phyloP scores from a whole-genome alignment of 2,113 vertebrate genomes.

The Antechinus stuartii region DNA sequence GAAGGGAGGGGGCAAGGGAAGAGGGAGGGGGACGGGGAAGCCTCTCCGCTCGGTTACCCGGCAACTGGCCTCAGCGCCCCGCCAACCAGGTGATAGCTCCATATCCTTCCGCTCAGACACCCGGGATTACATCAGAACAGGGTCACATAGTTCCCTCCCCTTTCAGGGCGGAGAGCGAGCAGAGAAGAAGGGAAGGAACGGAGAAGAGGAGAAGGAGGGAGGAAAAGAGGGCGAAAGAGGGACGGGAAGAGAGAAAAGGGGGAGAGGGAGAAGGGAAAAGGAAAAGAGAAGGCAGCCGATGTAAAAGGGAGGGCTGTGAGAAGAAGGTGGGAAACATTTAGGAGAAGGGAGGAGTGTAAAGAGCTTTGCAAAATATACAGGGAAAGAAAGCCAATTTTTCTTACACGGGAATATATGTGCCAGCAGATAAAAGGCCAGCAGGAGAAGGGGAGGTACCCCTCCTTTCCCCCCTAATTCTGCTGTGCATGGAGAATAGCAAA shows the following conservation, averaged over 20 bases:
- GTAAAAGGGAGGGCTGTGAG: neutral
- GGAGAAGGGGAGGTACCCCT: neutral
- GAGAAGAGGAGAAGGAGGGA: neutral
- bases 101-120: slow-evolving; percentile 84
- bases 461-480: neutral
- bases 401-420: neutral
- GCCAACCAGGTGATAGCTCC: slow-evolving; percentile 71
- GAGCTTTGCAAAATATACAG: neutral
- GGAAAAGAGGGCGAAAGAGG: neutral
- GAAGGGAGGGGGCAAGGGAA: slow-evolving; percentile 36
- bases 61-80: slow-evolving; percentile 82
- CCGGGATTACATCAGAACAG: slow-evolving; percentile 61
- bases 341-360: neutral
- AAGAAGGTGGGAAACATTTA: neutral
- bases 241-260: neutral
- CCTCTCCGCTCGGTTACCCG: slow-evolving; percentile 78
- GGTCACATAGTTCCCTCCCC: slow-evolving; percentile 21
- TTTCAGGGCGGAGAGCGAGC: neutral
- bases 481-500: neutral
- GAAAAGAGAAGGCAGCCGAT: rapidly evolving
- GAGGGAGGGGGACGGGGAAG: slow-evolving; percentile 63
- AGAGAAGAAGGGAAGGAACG: neutral
- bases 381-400: neutral
- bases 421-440: neutral
- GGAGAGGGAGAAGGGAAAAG: neutral